A percentile compares a stretch with the other conserved stretches of the same genome.
Conservation (phyloP, 2,113 vertebrate genomes). For the Phyllopteryx taeniolatus region DNA sequence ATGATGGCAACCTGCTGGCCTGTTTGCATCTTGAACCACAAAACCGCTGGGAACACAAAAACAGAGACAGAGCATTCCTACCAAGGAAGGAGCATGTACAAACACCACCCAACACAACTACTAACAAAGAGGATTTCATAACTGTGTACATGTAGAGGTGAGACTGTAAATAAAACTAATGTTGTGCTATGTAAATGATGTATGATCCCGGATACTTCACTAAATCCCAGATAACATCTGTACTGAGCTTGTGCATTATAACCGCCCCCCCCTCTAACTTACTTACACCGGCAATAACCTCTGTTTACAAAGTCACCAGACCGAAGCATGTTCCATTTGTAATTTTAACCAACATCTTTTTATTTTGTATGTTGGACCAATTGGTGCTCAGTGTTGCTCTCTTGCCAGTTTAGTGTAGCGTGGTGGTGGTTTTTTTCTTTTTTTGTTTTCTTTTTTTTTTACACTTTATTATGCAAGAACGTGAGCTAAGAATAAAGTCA, state of each 20-base stretch:
- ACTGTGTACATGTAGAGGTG: conserved; percentile 73
- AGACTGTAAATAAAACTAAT: conserved; percentile 96
- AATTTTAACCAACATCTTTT: conserved; percentile 67
- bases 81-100: conserved; percentile 78
- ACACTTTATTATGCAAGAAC: neutral
- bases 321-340: conserved; percentile 76
- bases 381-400: conserved; percentile 41
- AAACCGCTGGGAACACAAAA: conserved; percentile 64
- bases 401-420: conserved; percentile 42
- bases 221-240: conserved; percentile 86
- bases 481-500: neutral
- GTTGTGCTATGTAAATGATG: conserved; percentile 90
- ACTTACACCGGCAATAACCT: conserved; percentile 85
- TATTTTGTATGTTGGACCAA: conserved; percentile 42
- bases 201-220: conserved; percentile 77
- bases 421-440: conserved; percentile 40
- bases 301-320: conserved; percentile 68
- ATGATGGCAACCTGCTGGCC: conserved; percentile 80
- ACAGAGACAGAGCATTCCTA: conserved; percentile 69
- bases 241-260: conserved; percentile 85
- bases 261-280: conserved; percentile 81
- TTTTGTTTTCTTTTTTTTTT: neutral
- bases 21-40: conserved; percentile 84
- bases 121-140: conserved; percentile 83
- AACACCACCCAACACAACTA: conserved; percentile 73